phyloP scores from a whole-genome alignment of 2,888 invertebrate genomes.

The Papilio elwesi region DNA sequence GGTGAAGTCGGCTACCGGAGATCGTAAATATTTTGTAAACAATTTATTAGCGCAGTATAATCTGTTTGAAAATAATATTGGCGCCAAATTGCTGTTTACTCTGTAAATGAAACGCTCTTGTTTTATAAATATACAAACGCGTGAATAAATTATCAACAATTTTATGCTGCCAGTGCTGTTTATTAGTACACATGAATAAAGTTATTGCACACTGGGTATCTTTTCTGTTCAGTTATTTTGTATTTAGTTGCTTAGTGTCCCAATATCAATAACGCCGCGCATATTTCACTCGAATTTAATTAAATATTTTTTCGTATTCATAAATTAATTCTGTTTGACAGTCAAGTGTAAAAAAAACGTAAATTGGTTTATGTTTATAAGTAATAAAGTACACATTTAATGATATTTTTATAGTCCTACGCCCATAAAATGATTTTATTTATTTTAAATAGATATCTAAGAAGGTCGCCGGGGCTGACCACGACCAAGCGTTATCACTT shows the following conservation, averaged over 20 bases:
- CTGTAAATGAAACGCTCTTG: neutral
- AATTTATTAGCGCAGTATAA: neutral
- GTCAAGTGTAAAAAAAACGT: neutral
- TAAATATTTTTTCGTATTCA: too few species aligned
- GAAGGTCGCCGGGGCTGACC: slow-evolving; percentile 66
- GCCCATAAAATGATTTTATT: slow-evolving; percentile 1
- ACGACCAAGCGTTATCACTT: slow-evolving; percentile 58
- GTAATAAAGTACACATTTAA: too few species aligned
- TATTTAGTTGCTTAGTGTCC: neutral
- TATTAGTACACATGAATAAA: neutral
- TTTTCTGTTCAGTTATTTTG: neutral
- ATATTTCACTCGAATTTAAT: neutral
- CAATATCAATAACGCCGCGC: too few species aligned
- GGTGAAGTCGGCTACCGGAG: neutral
- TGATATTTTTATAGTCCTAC: neutral
- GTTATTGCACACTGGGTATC: neutral
- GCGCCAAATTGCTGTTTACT: slow-evolving; percentile 17
- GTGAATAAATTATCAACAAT: neutral
- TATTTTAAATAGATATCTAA: slow-evolving; percentile 49
- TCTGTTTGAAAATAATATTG: slow-evolving; percentile 16
- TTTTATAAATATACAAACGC: neutral
- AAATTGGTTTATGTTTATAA: neutral
- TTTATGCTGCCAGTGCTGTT: neutral
- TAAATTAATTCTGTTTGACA: too few species aligned
- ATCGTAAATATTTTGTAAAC: slow-evolving; percentile 5